Evolutionary conservation across 2,888 invertebrate genomes (phyloP), one percentile per base, ranked within the genome.

Genomic region (Yponomeuta plumbellus): DNA sequence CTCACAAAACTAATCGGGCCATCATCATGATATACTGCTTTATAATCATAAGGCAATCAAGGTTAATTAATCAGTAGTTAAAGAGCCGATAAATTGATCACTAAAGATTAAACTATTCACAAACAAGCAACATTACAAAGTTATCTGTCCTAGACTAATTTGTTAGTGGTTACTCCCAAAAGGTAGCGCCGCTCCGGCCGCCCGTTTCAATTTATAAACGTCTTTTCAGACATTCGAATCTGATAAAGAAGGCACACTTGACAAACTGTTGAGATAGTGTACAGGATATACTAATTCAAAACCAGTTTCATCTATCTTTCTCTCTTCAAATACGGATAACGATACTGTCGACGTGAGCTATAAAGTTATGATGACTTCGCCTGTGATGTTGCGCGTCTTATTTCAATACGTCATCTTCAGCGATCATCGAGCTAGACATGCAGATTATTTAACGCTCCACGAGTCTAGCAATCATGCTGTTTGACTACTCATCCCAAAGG

Each of bases 11-110:
- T 83, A 84, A 87, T 86, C 80, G 78, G 75, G 73, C 76, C 74
- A 77, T 81, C 77, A 86, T 82, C 80, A 79, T 83, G 83, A 86
- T 84, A 77, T 81, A 88, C 76, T 77, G 77, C 76, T 83, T 85
- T 84, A 86, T 86, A 84, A 86, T 85, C 86, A 82, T 76, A 78
- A 76, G 83, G 75, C 79, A 80, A 85, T 85, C 80, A 77, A 78
- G 77, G 76, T 75, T 72, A 80, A 88, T 89, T 85, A 84, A 85
- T 88, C 81, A 84, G 78, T 70, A 74, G 74, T 80, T 88, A 88
- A 89, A 83, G 84, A 88, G 82, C 80, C 80, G 82, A 88, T 86
- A 84, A 89, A 86, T 85, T 84, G 85, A 85, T 85, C 82, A 80
- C 80, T 77, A 79, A 73, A 83, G 85, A 87, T 86, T 84, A 82